Evolutionary conservation across 2,797 vertebrate species (phyloP).

Genomic region (Acipenser transmontanus): DNA sequence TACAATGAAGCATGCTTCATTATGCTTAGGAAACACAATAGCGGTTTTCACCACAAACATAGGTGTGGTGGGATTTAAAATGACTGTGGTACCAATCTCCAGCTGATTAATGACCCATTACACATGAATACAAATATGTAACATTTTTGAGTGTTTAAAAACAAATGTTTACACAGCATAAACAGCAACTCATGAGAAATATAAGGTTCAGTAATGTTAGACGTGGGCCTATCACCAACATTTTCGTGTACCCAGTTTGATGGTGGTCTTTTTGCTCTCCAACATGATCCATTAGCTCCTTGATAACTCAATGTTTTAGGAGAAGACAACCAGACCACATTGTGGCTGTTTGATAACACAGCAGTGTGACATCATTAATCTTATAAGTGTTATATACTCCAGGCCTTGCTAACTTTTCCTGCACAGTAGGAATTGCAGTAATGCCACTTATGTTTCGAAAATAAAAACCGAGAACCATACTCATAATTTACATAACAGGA

Average conservation of each 20-base stretch:
- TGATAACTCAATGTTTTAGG: slow-evolving; percentile 29
- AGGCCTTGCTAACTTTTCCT: background rate
- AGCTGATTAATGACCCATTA: too few species aligned
- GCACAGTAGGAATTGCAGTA: background rate
- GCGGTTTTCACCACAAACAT: too few species aligned
- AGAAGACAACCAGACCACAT: slow-evolving; percentile 39
- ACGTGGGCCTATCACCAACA: too few species aligned
- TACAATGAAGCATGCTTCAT: too few species aligned
- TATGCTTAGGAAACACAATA: too few species aligned
- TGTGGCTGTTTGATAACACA: slow-evolving; percentile 42
- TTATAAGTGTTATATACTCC: slow-evolving; percentile 23
- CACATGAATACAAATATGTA: too few species aligned
- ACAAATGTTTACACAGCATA: too few species aligned
- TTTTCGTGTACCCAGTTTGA: slow-evolving; percentile 4
- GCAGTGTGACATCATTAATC: slow-evolving; percentile 29
- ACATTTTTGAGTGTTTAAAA: too few species aligned
- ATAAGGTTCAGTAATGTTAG: too few species aligned
- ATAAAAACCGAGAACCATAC: slow-evolving; percentile 11
- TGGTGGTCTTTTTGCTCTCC: slow-evolving; percentile 12
- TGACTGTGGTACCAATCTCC: too few species aligned
- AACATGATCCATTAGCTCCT: slow-evolving; percentile 33
- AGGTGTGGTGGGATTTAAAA: too few species aligned
- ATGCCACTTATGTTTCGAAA: slow-evolving; percentile 8
- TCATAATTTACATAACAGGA: slow-evolving; percentile 18
- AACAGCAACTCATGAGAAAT: too few species aligned